Conservation (phyloP, 2,113 vertebrate genomes). For the Prunella fulvescens region DNA sequence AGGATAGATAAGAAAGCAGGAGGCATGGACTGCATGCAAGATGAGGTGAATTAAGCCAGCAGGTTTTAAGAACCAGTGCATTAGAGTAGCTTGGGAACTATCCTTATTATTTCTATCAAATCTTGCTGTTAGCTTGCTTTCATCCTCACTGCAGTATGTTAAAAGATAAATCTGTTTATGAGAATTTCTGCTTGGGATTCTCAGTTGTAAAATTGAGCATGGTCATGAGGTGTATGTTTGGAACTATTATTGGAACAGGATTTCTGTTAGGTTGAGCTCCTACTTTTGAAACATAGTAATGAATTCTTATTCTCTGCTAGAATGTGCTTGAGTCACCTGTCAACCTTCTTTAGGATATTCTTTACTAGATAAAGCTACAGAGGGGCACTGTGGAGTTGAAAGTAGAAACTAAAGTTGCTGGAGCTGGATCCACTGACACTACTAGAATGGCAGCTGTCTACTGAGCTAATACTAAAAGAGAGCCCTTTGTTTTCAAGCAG, state of each 20-base stretch:
- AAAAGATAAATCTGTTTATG: background rate
- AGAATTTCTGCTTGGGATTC: background rate
- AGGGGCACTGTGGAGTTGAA: background rate
- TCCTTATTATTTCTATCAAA: background rate
- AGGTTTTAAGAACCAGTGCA: background rate
- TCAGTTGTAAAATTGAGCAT: background rate
- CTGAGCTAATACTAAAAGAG: background rate
- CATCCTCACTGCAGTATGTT: background rate
- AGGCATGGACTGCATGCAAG: background rate
- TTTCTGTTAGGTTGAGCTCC: background rate
- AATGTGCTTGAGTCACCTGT: background rate
- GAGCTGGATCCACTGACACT: background rate
- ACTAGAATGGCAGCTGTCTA: background rate
- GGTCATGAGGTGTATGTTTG: background rate
- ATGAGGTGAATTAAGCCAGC: background rate
- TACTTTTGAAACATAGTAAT: background rate
- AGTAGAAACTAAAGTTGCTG: background rate
- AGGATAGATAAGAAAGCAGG: background rate
- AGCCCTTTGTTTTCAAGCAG: background rate
- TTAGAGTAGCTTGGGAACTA: background rate
- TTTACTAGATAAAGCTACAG: background rate
- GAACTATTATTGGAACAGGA: background rate
- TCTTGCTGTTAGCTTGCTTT: background rate
- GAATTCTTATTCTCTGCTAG: background rate
- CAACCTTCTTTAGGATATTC: background rate